phyloP scores from a whole-genome alignment of 1,140 invertebrate species.

The Melipona quadrifasciata region DNA sequence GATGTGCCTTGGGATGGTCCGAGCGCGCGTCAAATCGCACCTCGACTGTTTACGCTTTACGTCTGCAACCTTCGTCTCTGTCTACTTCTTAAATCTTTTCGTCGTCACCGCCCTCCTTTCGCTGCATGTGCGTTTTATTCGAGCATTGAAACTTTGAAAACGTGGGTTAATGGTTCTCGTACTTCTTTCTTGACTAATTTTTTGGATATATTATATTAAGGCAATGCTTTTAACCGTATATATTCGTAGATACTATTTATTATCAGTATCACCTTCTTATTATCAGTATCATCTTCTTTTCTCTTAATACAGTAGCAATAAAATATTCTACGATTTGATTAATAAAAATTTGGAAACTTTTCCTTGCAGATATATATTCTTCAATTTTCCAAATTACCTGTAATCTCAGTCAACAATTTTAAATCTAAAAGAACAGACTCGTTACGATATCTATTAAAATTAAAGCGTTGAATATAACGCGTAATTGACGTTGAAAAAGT shows the following conservation, averaged over 20 bases:
- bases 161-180: too few relatives aligned
- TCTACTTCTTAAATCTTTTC: constrained; percentile 49
- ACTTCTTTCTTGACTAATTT: background rate
- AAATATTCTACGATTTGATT: too few relatives aligned
- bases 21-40: constrained; percentile 77
- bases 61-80: constrained; percentile 64
- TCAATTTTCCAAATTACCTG: too few relatives aligned
- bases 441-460: background rate
- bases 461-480: background rate
- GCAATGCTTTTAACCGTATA: background rate
- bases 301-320: too few relatives aligned
- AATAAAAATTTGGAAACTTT: too few relatives aligned
- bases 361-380: too few relatives aligned
- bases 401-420: background rate
- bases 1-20: constrained; percentile 57
- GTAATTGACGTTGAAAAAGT: constrained; percentile 22
- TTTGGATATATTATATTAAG: background rate
- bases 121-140: constrained; percentile 3
- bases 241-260: too few relatives aligned
- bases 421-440: background rate
- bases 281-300: too few relatives aligned
- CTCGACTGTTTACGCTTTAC: constrained; percentile 77
- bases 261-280: too few relatives aligned
- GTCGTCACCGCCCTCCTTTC: constrained; percentile 3
- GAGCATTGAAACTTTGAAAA: background rate